Base-by-base conservation (phyloP, 2,797 vertebrate genomes). In the Sebastes oblongus region DNA sequence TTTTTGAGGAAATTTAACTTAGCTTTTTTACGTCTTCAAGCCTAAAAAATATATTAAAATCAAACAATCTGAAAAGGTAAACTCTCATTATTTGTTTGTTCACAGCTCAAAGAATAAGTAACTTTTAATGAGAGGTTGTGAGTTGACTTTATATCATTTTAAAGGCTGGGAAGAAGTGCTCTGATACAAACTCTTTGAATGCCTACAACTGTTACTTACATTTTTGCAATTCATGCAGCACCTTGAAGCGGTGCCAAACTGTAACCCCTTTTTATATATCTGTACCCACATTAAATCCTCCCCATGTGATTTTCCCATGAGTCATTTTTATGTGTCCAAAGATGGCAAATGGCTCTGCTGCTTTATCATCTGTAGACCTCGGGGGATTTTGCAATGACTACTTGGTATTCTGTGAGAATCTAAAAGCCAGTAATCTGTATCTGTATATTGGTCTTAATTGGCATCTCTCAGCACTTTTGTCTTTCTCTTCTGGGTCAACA, bases 241-340 rank as follows among this genome's bases (percentile, higher is more conserved):
- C 29, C 55, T 18, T 69, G 56, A 64, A 55, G 9, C 10, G 14
- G 14, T 66, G 25, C 42, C 64, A 61, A 36, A 75, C 27, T 32
- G 34, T 32, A 42, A 36, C 10, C 25, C 9, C 2, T 6, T 34
- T 39, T 75, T 65, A 29, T 10, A 70, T 7, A 70, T 71, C 29
- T 39, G 60, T 52, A 10, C 60, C 52, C 14, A 50, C 66, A 66
- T 58, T 32, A 10, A 76, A 81, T 67, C 39, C 25, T 46, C 18
- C 64, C 46, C 52, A 55, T 42, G 25, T 46, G 54, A 71, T 42
- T 56, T 66, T 24, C 10, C 27, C 18, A 72, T 67, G 81, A 75
- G 25, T 75, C 30, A 64, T 62, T 77, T 78, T 59, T 59, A 59
- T 66, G 67, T 32, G 50, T 78, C 72, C 46, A 68, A 60, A 69